Conservation (phyloP, 1,140 invertebrate species). For the Drosophila carrolli region DNA sequence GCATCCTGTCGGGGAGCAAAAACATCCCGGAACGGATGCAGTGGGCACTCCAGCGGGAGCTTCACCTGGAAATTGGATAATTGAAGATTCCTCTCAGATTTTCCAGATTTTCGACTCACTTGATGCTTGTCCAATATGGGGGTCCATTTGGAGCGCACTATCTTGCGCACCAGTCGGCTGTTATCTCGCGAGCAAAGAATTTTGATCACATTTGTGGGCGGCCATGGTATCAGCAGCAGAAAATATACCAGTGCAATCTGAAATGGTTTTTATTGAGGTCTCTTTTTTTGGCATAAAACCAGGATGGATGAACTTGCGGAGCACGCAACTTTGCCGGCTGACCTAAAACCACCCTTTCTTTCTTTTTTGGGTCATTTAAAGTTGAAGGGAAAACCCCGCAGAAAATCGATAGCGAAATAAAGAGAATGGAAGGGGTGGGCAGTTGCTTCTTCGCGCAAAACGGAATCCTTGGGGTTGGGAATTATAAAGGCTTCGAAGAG, state of each 20-base stretch:
- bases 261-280: constrained; percentile 14
- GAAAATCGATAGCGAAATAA: constrained; percentile 66
- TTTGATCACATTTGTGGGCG: constrained; percentile 93
- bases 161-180: constrained; percentile 93
- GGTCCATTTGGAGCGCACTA: constrained; percentile 95
- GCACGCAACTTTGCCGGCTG: constrained; percentile 59
- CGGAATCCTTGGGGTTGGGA: constrained; percentile 13
- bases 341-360: constrained; percentile 35
- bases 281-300: constrained; percentile 11
- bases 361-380: constrained; percentile 72
- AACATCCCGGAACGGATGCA: constrained; percentile 94
- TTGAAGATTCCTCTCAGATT: no score
- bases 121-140: constrained; percentile 94
- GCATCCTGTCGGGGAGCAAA: constrained; percentile 93
- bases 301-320: constrained; percentile 11
- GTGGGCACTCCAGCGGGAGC: constrained; percentile 94
- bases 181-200: constrained; percentile 95
- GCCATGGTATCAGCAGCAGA: constrained; percentile 91
- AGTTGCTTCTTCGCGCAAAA: constrained; percentile 14
- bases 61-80: constrained; percentile 84
- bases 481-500: background rate
- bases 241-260: constrained; percentile 73
- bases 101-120: constrained; percentile 80
- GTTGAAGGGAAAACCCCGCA: constrained; percentile 51
- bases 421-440: constrained; percentile 9